Evolutionary conservation across 1,140 invertebrate species (phyloP).

Genomic region (Drosophila insularis): DNA sequence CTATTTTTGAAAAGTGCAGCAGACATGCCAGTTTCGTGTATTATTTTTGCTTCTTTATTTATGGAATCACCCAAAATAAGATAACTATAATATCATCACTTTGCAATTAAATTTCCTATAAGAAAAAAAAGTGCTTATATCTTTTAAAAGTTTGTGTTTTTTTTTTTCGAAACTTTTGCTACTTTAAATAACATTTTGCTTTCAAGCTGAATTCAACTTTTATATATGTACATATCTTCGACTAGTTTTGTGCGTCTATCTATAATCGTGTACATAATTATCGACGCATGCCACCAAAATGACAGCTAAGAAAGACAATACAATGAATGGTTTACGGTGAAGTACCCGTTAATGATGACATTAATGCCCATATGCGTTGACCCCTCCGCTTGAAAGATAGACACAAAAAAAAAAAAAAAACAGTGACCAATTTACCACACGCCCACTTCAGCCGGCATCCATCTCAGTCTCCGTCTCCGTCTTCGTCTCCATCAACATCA

Average conservation of each 20-base stretch:
- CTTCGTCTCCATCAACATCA: not conserved
- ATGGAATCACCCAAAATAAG: too few species aligned
- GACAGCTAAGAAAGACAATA: slow-evolving; percentile 8
- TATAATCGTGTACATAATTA: not conserved
- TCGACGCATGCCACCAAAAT: slow-evolving; percentile 5
- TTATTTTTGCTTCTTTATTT: too few species aligned
- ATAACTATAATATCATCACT: too few species aligned
- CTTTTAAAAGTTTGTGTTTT: not conserved
- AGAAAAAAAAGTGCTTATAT: too few species aligned
- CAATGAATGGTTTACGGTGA: slow-evolving; percentile 29
- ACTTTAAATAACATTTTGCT: not conserved
- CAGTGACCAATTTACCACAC: slow-evolving; percentile 47
- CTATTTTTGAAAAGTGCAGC: too few species aligned
- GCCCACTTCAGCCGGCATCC: slow-evolving; percentile 34
- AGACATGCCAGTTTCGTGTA: too few species aligned
- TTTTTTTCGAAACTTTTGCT: not conserved
- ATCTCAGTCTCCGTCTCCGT: too few species aligned
- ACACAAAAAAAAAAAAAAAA: slow-evolving; percentile 24
- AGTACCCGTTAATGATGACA: slow-evolving; percentile 52
- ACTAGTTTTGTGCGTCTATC: not conserved
- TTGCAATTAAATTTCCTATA: too few species aligned
- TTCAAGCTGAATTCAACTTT: too few species aligned
- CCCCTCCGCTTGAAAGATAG: slow-evolving; percentile 2
- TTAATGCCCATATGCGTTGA: slow-evolving; percentile 39
- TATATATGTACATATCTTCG: too few species aligned